Percentiles rank a stretch among this genome's conserved stretches.
These are phyloP conservation scores for Erebia ligea DNA, from an alignment of 2,888 invertebrate species.

Conservation along the genomic window DNA sequence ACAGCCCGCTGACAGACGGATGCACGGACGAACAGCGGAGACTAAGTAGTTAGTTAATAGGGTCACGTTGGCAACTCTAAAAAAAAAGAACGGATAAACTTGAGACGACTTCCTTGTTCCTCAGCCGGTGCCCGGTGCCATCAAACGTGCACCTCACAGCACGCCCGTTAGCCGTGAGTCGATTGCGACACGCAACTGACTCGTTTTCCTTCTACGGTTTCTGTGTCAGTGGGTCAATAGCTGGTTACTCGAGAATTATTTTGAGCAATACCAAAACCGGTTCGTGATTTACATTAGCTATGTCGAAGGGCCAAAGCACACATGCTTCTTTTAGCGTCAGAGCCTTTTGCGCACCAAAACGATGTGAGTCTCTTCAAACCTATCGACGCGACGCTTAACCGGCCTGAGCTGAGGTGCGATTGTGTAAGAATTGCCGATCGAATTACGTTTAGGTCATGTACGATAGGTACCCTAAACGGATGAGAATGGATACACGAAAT, in stretches of 20 bases:
- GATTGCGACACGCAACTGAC: conserved; percentile 62
- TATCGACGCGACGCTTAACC: too few relatives aligned
- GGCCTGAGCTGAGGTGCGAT: too few relatives aligned
- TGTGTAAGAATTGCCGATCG: too few relatives aligned
- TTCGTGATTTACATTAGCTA: conserved; percentile 52
- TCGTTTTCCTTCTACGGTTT: conserved; percentile 74
- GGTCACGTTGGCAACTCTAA: too few relatives aligned
- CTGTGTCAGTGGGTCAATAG: conserved; percentile 80
- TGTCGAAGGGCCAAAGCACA: conserved; percentile 37
- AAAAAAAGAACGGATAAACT: background rate
- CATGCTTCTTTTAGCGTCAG: background rate
- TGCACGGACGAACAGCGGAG: too few relatives aligned
- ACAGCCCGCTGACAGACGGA: too few relatives aligned
- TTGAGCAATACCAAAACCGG: conserved; percentile 71
- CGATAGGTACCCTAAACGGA: too few relatives aligned
- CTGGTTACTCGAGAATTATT: conserved; percentile 68
- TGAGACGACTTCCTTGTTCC: conserved; percentile 30
- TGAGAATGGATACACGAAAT: too few relatives aligned
- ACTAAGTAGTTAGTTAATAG: too few relatives aligned
- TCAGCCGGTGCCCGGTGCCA: conserved; percentile 21
- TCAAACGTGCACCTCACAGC: conserved; percentile 28
- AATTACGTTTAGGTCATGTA: too few relatives aligned
- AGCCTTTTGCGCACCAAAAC: too few relatives aligned
- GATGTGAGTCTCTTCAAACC: too few relatives aligned
- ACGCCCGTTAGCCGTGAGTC: conserved; percentile 32